Evolutionary conservation across 2,888 invertebrate genomes (phyloP).

Genomic region (Glyphotaelius pellucidus): DNA sequence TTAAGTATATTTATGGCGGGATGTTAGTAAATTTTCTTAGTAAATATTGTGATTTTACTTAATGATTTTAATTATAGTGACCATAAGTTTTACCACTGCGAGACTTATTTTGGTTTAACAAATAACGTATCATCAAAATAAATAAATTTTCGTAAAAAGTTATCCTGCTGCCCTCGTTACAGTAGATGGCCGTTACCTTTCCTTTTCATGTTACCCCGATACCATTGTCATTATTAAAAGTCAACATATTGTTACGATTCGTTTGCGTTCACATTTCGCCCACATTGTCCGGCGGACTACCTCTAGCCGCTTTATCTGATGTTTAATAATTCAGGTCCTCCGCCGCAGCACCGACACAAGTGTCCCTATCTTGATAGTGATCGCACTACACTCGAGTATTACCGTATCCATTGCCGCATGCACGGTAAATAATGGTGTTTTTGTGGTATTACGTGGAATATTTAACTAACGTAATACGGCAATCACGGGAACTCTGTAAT

Average conservation of each 20-base stretch:
- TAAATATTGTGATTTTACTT: too few species aligned
- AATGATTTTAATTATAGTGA: too few species aligned
- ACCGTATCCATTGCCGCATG: slow-evolving; percentile 21
- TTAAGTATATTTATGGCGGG: too few species aligned
- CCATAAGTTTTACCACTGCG: too few species aligned
- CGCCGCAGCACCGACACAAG: neutral
- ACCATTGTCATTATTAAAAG: slow-evolving; percentile 2
- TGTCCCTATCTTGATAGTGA: slow-evolving; percentile 28
- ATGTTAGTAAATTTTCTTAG: too few species aligned
- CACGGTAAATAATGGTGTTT: slow-evolving; percentile 45
- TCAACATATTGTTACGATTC: slow-evolving; percentile 6
- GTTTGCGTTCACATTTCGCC: slow-evolving; percentile 32
- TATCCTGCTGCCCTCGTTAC: neutral
- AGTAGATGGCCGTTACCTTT: neutral
- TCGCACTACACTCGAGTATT: slow-evolving; percentile 7
- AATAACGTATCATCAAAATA: neutral
- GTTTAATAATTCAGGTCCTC: slow-evolving; percentile 36
- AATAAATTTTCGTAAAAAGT: neutral
- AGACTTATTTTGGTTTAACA: too few species aligned
- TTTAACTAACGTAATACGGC: slow-evolving; percentile 22
- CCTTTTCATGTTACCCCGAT: neutral
- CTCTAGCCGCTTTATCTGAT: slow-evolving; percentile 3
- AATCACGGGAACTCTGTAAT: slow-evolving; percentile 23
- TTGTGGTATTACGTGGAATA: slow-evolving; percentile 45
- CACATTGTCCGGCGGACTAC: slow-evolving; percentile 18